These are phyloP conservation scores for Cassiopea xamachana DNA, from an alignment of 30 jellyfish, hydroid and myxozoan species.

Conservation along the genomic window DNA sequence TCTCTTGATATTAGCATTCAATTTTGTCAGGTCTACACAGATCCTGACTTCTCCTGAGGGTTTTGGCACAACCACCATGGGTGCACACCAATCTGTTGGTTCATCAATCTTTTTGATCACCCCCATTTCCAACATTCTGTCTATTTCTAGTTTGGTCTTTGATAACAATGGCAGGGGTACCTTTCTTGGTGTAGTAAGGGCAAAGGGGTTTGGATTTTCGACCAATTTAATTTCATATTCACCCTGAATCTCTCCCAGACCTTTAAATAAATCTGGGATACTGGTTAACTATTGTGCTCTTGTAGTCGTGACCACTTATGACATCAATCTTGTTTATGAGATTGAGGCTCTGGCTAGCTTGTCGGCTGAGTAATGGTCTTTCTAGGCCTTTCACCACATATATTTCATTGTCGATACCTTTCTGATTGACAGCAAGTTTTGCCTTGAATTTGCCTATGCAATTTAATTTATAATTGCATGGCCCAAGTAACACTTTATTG, in stretches of 20 bases:
- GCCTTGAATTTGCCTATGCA: slow-evolving; percentile 26
- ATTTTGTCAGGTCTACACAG: slow-evolving; percentile 66
- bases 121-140: slow-evolving; percentile 53
- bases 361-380: slow-evolving; percentile 44
- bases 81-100: slow-evolving; percentile 78
- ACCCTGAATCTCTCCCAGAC: slow-evolving; percentile 50
- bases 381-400: slow-evolving; percentile 41
- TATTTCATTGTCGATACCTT: background rate
- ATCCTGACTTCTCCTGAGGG: slow-evolving; percentile 44
- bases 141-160: slow-evolving; percentile 42
- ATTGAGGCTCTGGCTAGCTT: slow-evolving; percentile 36
- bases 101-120: slow-evolving; percentile 50
- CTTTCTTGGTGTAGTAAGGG: slow-evolving; percentile 58
- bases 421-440: slow-evolving; percentile 13
- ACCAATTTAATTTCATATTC: slow-evolving; percentile 30
- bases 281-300: background rate
- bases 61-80: slow-evolving; percentile 71
- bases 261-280: slow-evolving; percentile 39
- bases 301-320: background rate
- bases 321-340: slow-evolving; percentile 34
- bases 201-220: slow-evolving; percentile 55
- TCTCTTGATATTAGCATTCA: slow-evolving; percentile 34
- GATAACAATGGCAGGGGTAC: slow-evolving; percentile 53
- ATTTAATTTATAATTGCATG: slow-evolving; percentile 30
- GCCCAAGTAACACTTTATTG: slow-evolving; percentile 22